phyloP scores from a whole-genome alignment of 2,113 vertebrate species.

The Isichthys henryi region DNA sequence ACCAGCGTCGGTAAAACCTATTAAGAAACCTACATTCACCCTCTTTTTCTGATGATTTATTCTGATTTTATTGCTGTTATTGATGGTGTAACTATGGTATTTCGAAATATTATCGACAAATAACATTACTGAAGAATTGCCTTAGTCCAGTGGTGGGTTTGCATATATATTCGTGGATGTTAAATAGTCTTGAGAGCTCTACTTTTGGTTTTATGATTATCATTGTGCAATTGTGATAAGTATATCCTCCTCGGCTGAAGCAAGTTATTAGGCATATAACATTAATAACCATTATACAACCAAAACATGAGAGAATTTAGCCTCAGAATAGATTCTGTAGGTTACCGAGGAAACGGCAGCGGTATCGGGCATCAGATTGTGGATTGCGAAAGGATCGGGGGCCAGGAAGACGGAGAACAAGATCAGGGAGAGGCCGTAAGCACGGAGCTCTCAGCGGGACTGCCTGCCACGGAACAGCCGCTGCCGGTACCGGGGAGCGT shows the following conservation, averaged over 20 bases:
- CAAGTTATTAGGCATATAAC: slow-evolving; percentile 9
- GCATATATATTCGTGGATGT: not conserved
- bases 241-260: not conserved
- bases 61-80: not conserved
- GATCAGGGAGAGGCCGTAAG: slow-evolving; percentile 43
- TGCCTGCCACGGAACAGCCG: slow-evolving; percentile 23
- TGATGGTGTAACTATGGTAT: not conserved
- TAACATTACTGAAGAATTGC: not conserved
- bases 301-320: slow-evolving; percentile 51
- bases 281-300: slow-evolving; percentile 22
- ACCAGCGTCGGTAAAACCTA: not conserved
- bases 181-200: not conserved
- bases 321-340: slow-evolving; percentile 37
- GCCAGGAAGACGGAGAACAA: slow-evolving; percentile 36
- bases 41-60: not conserved
- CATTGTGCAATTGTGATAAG: not conserved
- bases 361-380: slow-evolving; percentile 39
- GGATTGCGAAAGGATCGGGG: slow-evolving; percentile 46
- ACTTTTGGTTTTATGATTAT: slow-evolving; percentile 3
- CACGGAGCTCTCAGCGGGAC: slow-evolving; percentile 34
- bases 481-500: slow-evolving; percentile 18
- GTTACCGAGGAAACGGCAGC: slow-evolving; percentile 46
- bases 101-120: not conserved
- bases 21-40: not conserved
- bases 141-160: not conserved